Percentiles rank a stretch among this genome's conserved stretches.
Conservation (phyloP, 2,113 vertebrate genomes). For the Clupea harengus region DNA sequence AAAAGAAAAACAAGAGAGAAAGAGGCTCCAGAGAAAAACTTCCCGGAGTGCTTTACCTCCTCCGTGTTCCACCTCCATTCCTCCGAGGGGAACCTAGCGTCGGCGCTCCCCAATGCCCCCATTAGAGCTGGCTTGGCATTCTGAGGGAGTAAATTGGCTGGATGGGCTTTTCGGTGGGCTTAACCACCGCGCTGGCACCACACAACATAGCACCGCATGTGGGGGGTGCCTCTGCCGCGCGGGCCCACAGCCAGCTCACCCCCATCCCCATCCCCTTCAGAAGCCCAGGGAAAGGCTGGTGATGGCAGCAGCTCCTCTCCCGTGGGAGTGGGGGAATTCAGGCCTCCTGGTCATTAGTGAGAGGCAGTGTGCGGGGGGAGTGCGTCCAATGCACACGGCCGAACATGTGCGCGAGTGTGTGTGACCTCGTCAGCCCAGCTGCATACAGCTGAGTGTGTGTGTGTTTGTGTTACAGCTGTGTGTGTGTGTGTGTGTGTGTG, state of each 20-base stretch:
- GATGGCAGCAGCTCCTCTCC: slow-evolving; percentile 72
- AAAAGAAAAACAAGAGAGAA: not conserved
- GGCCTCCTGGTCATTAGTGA: slow-evolving; percentile 71
- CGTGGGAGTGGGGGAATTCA: slow-evolving; percentile 59
- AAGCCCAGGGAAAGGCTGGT: slow-evolving; percentile 59
- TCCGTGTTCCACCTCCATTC: slow-evolving; percentile 37
- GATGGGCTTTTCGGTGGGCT: slow-evolving; percentile 67
- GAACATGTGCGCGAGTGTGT: slow-evolving; percentile 50
- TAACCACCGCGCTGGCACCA: slow-evolving; percentile 71
- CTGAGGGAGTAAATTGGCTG: slow-evolving; percentile 71
- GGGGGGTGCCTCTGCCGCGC: slow-evolving; percentile 46
- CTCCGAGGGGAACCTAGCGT: slow-evolving; percentile 56
- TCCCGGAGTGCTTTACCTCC: not conserved
- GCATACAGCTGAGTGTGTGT: not conserved
- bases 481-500: not conserved
- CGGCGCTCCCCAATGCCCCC: slow-evolving; percentile 65
- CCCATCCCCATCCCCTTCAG: slow-evolving; percentile 56
- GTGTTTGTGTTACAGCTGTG: not conserved
- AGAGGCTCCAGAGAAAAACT: not conserved
- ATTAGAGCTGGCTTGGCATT: slow-evolving; percentile 69
- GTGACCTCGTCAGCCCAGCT: slow-evolving; percentile 27
- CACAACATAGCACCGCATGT: not conserved
- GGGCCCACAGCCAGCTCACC: slow-evolving; percentile 42
- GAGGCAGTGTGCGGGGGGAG: slow-evolving; percentile 60
- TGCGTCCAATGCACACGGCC: slow-evolving; percentile 62